phyloP scores from a whole-genome alignment of 2,113 vertebrate species.

The Typhlomys cinereus region DNA sequence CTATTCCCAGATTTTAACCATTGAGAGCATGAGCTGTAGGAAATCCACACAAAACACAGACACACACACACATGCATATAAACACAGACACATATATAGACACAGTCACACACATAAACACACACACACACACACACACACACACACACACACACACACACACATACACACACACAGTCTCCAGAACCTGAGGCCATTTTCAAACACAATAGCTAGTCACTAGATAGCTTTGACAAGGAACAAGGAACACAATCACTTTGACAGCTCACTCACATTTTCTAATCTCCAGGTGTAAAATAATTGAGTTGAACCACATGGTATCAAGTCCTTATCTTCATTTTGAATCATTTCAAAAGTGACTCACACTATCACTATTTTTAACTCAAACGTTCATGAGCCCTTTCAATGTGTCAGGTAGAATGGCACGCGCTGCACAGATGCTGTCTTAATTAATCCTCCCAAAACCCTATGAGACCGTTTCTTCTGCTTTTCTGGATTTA shows the following conservation, averaged over 20 bases:
- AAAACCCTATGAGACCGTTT: background rate
- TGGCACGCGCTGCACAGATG: background rate
- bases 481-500: background rate
- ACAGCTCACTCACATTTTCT: background rate
- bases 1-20: background rate
- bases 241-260: background rate
- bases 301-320: background rate
- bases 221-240: background rate
- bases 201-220: background rate
- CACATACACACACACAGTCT: too few species aligned
- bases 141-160: too few species aligned
- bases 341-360: background rate
- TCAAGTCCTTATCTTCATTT: background rate
- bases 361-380: too few species aligned
- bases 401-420: background rate
- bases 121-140: too few species aligned
- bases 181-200: background rate
- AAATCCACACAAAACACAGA: too few species aligned
- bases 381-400: too few species aligned
- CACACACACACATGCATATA: too few species aligned
- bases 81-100: too few species aligned
- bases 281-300: background rate
- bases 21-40: fast-evolving
- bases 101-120: too few species aligned
- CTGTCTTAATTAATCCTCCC: background rate